Base-by-base conservation (phyloP, 2,888 invertebrate genomes). In the Micoletzkya japonica region DNA sequence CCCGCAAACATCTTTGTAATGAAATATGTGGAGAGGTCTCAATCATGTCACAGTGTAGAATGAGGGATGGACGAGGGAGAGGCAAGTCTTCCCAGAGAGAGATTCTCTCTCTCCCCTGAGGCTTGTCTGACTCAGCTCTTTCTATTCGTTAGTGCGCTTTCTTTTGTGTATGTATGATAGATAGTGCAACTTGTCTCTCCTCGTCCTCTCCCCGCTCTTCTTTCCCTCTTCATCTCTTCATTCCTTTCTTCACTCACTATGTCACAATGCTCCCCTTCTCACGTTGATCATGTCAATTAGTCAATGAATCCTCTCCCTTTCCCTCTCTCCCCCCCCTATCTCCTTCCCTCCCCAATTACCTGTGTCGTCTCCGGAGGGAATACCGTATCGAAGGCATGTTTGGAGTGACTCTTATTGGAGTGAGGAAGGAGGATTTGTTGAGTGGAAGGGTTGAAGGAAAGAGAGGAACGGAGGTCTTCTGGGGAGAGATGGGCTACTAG, bases 341-440 rank as follows among this genome's bases (percentile, higher is more conserved):
- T 60, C 60, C 30, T 37, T 26, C 59, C 10, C 59, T 6, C 57
- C 34, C 4, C n/a, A 36, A 26, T 50, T 28, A 76, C 74, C 70
- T 77, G 76, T 0, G 72, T 73, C 14, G 72, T 61, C 34, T 76
- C 74, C 24, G 77, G 75, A 34, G 70, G 60, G 69, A 79, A 77
- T 37, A 79, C 73, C 17, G 74, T 73, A 67, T 81, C 78, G 70
- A 79, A 81, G 10, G 77, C 73, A 26, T 71, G 57, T 44, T 73
- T 60, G 39, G 60, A 60, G 60, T 60, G 60, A 14, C 28, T 74
- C 73, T 34, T 72, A 72, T 54, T 72, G 71, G 68, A 72, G 66
- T 63, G 66, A 14, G 64, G 49, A 26, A 64, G 66, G 17, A 74
- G 26, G 28, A 68, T 64, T 54, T 73, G 70, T 36, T 73, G 72